Percentiles rank a stretch among this genome's conserved stretches.
phyloP scores from a whole-genome alignment of 2,797 vertebrate genomes.

The Hypotaenidia philippensis region DNA sequence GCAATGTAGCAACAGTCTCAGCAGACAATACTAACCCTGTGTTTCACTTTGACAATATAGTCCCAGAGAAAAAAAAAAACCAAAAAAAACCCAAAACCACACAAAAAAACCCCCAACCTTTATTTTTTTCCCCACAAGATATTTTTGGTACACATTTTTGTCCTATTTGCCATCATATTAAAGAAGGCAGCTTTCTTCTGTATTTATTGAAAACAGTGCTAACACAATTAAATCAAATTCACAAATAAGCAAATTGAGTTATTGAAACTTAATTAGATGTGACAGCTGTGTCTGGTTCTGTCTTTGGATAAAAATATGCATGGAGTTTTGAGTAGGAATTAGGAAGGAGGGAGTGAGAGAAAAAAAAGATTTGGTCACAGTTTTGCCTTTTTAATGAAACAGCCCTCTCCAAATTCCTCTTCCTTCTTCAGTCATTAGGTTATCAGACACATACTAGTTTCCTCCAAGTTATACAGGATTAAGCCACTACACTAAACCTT shows the following conservation, averaged over 20 bases:
- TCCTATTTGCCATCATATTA: background rate
- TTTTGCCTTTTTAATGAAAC: background rate
- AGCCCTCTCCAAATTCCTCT: background rate
- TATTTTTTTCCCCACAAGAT: background rate
- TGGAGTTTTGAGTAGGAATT: background rate
- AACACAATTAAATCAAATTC: constrained; percentile 20
- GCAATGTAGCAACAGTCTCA: background rate
- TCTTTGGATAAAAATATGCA: background rate
- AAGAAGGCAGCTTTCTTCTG: background rate
- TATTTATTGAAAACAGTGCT: background rate
- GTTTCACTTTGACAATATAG: background rate
- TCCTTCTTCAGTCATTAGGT: background rate
- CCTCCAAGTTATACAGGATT: background rate
- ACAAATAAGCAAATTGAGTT: constrained; percentile 7
- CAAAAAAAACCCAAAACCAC: too few species aligned
- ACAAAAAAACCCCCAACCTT: rapidly evolving
- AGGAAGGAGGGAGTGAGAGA: background rate
- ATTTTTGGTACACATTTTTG: background rate
- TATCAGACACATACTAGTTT: background rate
- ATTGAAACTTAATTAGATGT: constrained; percentile 46
- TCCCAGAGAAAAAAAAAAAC: background rate
- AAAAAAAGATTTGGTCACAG: background rate
- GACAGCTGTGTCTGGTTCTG: background rate
- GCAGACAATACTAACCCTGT: background rate
- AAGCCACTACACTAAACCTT: background rate